Conservation (phyloP, 1,140 invertebrate genomes). For the Nixonia krombeini region DNA sequence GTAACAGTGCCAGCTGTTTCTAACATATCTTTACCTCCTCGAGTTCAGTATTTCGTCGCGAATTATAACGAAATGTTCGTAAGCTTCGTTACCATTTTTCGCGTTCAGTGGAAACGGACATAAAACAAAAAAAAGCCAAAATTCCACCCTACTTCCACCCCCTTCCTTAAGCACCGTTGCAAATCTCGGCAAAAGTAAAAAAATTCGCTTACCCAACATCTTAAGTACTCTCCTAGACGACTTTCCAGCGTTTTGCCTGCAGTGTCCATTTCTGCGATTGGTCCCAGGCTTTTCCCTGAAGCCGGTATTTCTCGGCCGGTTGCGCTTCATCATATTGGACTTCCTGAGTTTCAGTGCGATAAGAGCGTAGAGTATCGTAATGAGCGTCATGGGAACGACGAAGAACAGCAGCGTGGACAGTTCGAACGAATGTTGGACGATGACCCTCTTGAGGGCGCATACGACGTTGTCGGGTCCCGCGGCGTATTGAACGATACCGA, state of each 20-base stretch:
- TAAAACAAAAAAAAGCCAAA: too few species aligned
- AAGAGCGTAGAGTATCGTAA: slow-evolving; percentile 85
- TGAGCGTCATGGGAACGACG: slow-evolving; percentile 87
- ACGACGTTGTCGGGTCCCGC: slow-evolving; percentile 68
- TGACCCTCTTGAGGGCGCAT: slow-evolving; percentile 75
- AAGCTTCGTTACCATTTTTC: too few species aligned
- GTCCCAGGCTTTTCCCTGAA: slow-evolving; percentile 27
- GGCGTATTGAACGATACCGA: slow-evolving; percentile 75
- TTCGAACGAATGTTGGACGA: slow-evolving; percentile 83
- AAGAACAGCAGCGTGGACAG: slow-evolving; percentile 91
- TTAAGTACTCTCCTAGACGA: slow-evolving; percentile 76
- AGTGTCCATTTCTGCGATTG: slow-evolving; percentile 37
- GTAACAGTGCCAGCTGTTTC: too few species aligned
- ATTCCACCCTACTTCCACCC: too few species aligned
- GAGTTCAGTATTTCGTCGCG: too few species aligned
- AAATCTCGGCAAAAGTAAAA: too few species aligned
- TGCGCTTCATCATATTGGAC: slow-evolving; percentile 74
- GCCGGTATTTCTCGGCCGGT: slow-evolving; percentile 31
- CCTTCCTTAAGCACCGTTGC: too few species aligned
- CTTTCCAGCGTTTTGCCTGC: slow-evolving; percentile 55
- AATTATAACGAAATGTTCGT: too few species aligned
- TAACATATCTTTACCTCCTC: too few species aligned
- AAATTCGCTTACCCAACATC: slow-evolving; percentile 76
- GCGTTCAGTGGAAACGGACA: too few species aligned
- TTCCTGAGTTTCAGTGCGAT: slow-evolving; percentile 84